These are phyloP conservation scores for Corvus hawaiiensis DNA, from an alignment of 2,113 vertebrate species.

Conservation along the genomic window DNA sequence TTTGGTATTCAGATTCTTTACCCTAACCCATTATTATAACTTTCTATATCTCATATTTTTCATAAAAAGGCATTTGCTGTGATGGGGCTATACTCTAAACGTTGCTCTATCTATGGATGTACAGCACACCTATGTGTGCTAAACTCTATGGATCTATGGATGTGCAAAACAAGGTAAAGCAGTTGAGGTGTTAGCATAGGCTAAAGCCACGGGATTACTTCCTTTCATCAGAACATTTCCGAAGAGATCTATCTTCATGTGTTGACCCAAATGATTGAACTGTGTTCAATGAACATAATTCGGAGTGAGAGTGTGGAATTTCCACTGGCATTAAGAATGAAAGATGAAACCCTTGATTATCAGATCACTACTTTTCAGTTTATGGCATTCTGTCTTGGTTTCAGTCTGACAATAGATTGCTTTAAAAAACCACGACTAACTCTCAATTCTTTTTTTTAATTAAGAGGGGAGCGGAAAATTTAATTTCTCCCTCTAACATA, in stretches of 20 bases:
- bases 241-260: neutral
- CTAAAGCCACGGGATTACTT: neutral
- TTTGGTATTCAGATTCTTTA: neutral
- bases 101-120: neutral
- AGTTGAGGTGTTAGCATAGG: accelerated
- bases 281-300: neutral
- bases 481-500: neutral
- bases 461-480: neutral
- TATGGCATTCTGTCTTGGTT: neutral
- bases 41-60: neutral
- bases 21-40: neutral
- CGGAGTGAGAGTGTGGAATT: neutral
- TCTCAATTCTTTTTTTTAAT: neutral
- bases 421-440: neutral
- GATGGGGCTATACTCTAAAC: neutral
- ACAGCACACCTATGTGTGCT: neutral
- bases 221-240: neutral
- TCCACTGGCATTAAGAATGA: neutral
- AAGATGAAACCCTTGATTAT: neutral
- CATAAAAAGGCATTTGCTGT: neutral
- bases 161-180: neutral
- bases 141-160: neutral
- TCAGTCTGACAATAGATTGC: neutral
- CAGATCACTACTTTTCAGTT: neutral
- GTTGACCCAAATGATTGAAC: neutral